These are phyloP conservation scores for rabbit (Oryctolagus cuniculus) DNA, from an alignment of 2,113 vertebrate species.

Conservation along the genomic window mOryCun1.1 NC_091453.1:24183001-24183500, in stretches of 20 bases:
- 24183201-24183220: neutral
- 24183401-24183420: too few species aligned
- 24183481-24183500: too few species aligned
- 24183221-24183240: neutral
- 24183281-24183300: neutral
- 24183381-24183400: too few species aligned
- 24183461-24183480: too few species aligned
- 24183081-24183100: neutral
- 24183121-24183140: neutral
- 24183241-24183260: neutral
- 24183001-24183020: neutral
- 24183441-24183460: too few species aligned
- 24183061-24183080: neutral
- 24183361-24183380: too few species aligned
- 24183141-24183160: neutral
- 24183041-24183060: neutral
- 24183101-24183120: neutral
- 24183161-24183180: neutral
- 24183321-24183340: too few species aligned
- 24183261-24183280: neutral
- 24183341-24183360: too few species aligned
- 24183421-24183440: too few species aligned
- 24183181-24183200: neutral
- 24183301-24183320: neutral
- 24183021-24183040: neutral